A percentile compares a stretch with the other conserved stretches of the same genome.
phyloP scores from a whole-genome alignment of 2,888 invertebrate genomes.

The Blomia tropicalis region DNA sequence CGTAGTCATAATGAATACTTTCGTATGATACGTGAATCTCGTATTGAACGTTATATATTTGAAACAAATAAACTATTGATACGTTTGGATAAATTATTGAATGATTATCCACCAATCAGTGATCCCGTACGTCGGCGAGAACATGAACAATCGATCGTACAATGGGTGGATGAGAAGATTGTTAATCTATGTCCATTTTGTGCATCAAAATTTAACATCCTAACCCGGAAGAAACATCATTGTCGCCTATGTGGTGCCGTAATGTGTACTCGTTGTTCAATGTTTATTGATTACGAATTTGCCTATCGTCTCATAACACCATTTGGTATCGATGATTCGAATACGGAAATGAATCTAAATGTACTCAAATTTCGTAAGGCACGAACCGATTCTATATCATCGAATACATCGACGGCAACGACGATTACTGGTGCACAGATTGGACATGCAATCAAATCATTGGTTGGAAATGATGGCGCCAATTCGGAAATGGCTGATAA shows the following conservation, averaged over 20 bases:
- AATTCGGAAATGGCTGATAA: neutral
- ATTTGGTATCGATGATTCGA: neutral
- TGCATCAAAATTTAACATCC: slow-evolving; percentile 62
- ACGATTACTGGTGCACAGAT: slow-evolving; percentile 33
- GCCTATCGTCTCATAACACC: slow-evolving; percentile 41
- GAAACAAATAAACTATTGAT: slow-evolving; percentile 92
- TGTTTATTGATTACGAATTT: slow-evolving; percentile 58
- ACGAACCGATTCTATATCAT: neutral
- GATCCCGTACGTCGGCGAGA: slow-evolving; percentile 36
- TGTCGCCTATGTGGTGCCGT: slow-evolving; percentile 60
- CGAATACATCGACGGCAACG: slow-evolving; percentile 39
- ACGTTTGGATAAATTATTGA: slow-evolving; percentile 71
- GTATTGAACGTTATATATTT: slow-evolving; percentile 71
- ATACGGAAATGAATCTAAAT: neutral
- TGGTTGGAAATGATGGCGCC: slow-evolving; percentile 31
- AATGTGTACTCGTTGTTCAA: slow-evolving; percentile 78
- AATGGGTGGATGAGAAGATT: slow-evolving; percentile 80
- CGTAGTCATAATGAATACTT: slow-evolving; percentile 57
- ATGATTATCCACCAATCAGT: slow-evolving; percentile 49
- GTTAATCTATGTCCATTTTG: slow-evolving; percentile 81
- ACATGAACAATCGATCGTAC: slow-evolving; percentile 53
- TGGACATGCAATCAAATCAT: slow-evolving; percentile 39
- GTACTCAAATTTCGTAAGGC: neutral
- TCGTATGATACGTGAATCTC: slow-evolving; percentile 47
- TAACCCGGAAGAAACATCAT: slow-evolving; percentile 81